phyloP scores from a whole-genome alignment of 2,113 vertebrate species.

The Mormyrus lacerda region DNA sequence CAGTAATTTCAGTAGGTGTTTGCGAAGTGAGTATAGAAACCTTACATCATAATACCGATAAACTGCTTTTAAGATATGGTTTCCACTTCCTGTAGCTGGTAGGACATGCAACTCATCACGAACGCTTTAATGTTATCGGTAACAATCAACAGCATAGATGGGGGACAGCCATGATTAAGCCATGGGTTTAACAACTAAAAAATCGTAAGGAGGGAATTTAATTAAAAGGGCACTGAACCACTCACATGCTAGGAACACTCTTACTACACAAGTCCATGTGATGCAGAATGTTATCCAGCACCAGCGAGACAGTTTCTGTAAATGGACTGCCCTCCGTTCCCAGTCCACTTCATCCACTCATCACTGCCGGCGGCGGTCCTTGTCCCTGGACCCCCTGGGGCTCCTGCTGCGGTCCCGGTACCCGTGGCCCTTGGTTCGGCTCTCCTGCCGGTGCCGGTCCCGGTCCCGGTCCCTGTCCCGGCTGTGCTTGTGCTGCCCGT shows the following conservation, averaged over 20 bases:
- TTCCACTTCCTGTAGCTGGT: background rate
- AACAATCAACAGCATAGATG: background rate
- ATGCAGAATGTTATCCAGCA: background rate
- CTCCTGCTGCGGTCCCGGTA: conserved; percentile 66
- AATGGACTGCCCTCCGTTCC: background rate
- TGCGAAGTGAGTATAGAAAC: background rate
- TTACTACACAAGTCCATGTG: background rate
- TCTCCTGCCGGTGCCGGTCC: conserved; percentile 59
- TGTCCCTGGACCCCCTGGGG: conserved; percentile 75
- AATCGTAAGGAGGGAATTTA: background rate
- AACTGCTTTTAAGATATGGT: background rate
- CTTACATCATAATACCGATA: background rate
- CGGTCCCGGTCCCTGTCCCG: conserved; percentile 36
- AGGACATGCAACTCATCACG: background rate
- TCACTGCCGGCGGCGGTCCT: conserved; percentile 70
- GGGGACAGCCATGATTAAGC: background rate
- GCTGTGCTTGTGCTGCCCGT: conserved; percentile 49
- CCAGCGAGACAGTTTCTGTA: background rate
- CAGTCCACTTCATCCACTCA: conserved; percentile 32
- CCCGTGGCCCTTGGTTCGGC: conserved; percentile 51
- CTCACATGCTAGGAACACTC: background rate
- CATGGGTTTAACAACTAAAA: background rate
- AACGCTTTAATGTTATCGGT: background rate
- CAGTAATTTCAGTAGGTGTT: background rate
- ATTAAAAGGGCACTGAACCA: background rate